Percentiles rank a stretch among this genome's conserved stretches.
phyloP scores from a whole-genome alignment of 2,888 invertebrate genomes.

The Craniophora ligustri region DNA sequence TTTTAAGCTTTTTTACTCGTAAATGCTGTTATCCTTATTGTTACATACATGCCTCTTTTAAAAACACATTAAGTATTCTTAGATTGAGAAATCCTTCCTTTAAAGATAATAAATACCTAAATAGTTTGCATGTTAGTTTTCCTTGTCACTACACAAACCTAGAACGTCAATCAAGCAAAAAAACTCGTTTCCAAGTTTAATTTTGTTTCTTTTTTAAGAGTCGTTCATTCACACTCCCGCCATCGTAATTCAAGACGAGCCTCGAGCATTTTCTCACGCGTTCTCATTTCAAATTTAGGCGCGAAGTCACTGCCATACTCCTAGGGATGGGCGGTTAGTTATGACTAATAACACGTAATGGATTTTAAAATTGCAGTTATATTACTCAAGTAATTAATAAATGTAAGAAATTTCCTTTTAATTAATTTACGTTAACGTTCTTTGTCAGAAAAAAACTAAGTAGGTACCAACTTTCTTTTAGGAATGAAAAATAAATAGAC shows the following conservation, averaged over 20 bases:
- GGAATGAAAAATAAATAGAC: too few species aligned
- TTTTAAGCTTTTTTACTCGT: too few species aligned
- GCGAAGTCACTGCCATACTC: conserved; percentile 72
- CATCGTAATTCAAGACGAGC: conserved; percentile 73
- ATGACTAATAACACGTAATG: conserved; percentile 35
- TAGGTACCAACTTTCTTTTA: too few species aligned
- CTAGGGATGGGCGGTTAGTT: conserved; percentile 51
- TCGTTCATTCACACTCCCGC: conserved; percentile 76
- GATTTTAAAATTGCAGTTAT: conserved; percentile 13
- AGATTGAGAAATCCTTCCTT: neutral
- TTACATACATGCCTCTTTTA: too few species aligned
- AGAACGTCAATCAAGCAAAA: conserved; percentile 63
- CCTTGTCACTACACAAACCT: conserved; percentile 44
- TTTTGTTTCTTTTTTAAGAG: conserved; percentile 43
- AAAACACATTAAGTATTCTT: neutral
- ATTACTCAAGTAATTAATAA: neutral
- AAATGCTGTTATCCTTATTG: too few species aligned
- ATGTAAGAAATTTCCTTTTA: neutral
- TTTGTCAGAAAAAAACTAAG: too few species aligned
- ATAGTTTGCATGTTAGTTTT: neutral
- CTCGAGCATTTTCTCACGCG: conserved; percentile 81
- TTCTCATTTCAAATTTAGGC: conserved; percentile 81
- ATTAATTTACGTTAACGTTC: neutral
- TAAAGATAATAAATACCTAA: too few species aligned
- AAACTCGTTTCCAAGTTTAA: conserved; percentile 50